These are phyloP conservation scores for Rutilus rutilus DNA, from an alignment of 2,113 vertebrate genomes.

Conservation along the genomic window DNA sequence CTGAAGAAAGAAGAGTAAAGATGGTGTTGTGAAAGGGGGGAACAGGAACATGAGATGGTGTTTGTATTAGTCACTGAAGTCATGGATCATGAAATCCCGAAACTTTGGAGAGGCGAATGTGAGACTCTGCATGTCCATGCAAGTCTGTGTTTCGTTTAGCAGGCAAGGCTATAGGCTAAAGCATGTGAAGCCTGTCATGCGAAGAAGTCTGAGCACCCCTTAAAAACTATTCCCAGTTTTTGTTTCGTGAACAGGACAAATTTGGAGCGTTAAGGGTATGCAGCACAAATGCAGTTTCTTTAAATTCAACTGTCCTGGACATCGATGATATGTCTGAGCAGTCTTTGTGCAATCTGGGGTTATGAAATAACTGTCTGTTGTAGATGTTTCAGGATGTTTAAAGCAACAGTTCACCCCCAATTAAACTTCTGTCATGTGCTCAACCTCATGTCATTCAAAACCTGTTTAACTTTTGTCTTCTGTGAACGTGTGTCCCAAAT, in stretches of 20 bases:
- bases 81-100: slow-evolving; percentile 12
- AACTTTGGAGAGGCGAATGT: background rate
- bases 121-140: background rate
- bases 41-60: slow-evolving; percentile 17
- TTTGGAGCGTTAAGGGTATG: background rate
- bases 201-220: background rate
- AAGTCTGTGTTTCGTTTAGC: background rate
- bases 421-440: background rate
- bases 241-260: background rate
- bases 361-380: slow-evolving; percentile 19
- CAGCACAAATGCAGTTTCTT: background rate
- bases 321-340: background rate
- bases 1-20: slow-evolving; percentile 69
- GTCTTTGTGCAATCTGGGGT: background rate
- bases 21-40: background rate
- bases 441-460: background rate
- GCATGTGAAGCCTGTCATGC: background rate
- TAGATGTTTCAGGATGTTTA: slow-evolving; percentile 1
- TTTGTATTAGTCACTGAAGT: slow-evolving; percentile 35
- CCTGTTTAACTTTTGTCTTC: background rate
- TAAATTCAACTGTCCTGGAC: background rate
- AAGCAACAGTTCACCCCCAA: background rate
- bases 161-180: background rate
- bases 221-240: background rate
- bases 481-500: background rate